Conservation (phyloP, 2,888 invertebrate genomes). For the Cephus runcator region DNA sequence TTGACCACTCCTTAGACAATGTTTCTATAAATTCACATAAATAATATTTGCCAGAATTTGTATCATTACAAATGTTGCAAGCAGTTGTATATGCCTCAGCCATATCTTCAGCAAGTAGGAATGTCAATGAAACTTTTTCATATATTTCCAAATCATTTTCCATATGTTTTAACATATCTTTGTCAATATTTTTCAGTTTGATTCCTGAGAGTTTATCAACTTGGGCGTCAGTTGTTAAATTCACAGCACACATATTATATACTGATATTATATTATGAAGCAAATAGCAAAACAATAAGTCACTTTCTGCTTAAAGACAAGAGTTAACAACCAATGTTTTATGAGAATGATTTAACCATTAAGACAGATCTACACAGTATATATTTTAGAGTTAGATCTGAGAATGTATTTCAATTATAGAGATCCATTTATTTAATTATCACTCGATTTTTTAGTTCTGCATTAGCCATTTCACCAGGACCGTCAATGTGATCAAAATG, state of each 20-base stretch:
- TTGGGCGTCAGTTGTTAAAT: not conserved
- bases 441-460: too few species aligned
- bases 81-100: constrained; percentile 35
- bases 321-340: not conserved
- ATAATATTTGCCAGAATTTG: not conserved
- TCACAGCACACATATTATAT: not conserved
- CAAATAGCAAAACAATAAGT: not conserved
- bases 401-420: too few species aligned
- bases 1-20: constrained; percentile 61
- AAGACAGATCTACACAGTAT: too few species aligned
- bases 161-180: constrained; percentile 32
- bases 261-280: not conserved
- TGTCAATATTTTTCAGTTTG: not conserved
- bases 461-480: not conserved
- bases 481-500: not conserved
- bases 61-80: not conserved
- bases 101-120: constrained; percentile 52
- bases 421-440: too few species aligned
- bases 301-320: too few species aligned
- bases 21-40: constrained; percentile 30
- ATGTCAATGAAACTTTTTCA: constrained; percentile 65
- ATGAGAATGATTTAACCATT: not conserved
- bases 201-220: not conserved
- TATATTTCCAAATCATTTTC: constrained; percentile 65
- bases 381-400: too few species aligned